phyloP scores from a whole-genome alignment of 2,888 invertebrate species.

The Desoria tigrina region DNA sequence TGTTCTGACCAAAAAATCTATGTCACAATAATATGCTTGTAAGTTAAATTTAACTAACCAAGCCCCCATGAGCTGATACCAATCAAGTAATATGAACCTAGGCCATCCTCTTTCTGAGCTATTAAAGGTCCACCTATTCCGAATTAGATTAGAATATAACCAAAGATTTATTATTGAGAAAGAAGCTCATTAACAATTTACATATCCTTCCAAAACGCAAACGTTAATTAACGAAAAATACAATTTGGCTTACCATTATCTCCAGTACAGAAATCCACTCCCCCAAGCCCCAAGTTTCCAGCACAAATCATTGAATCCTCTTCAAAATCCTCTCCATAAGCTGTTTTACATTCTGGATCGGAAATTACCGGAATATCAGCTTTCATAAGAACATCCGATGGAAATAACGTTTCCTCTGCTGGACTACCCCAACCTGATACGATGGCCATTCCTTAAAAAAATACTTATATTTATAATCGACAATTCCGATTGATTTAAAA shows the following conservation, averaged over 20 bases:
- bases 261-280: constrained; percentile 16
- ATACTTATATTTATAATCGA: too few relatives aligned
- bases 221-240: too few relatives aligned
- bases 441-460: too few relatives aligned
- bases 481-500: background rate
- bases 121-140: constrained; percentile 27
- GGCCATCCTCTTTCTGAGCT: constrained; percentile 1
- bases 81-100: background rate
- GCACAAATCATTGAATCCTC: constrained; percentile 24
- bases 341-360: background rate
- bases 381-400: background rate
- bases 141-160: too few relatives aligned
- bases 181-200: too few relatives aligned
- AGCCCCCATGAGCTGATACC: constrained; percentile 31
- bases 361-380: background rate
- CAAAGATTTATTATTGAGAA: too few relatives aligned
- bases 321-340: background rate
- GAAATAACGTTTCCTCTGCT: background rate
- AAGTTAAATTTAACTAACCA: constrained; percentile 21
- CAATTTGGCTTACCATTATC: constrained; percentile 20
- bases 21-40: too few relatives aligned
- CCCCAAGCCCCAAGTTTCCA: background rate
- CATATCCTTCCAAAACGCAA: too few relatives aligned
- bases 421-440: background rate
- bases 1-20: too few relatives aligned